These are phyloP conservation scores for Athalia rosae DNA, from an alignment of 2,888 invertebrate species.

Conservation along the genomic window DNA sequence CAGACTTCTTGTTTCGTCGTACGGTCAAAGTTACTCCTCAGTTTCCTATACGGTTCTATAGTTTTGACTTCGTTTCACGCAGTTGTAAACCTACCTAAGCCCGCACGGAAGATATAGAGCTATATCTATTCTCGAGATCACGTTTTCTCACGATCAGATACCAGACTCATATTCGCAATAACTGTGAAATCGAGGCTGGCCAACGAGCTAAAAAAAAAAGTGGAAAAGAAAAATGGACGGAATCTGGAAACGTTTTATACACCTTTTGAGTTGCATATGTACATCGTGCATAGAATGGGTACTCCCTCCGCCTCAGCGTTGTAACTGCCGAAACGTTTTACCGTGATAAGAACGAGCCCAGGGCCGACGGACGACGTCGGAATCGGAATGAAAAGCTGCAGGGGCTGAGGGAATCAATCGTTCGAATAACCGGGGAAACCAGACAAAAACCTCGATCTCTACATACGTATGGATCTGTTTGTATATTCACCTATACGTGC, in stretches of 20 bases:
- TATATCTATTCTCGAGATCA: background rate
- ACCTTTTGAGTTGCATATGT: background rate
- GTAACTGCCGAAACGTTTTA: slow-evolving; percentile 32
- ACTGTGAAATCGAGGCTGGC: background rate
- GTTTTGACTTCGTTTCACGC: slow-evolving; percentile 30
- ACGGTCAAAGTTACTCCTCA: slow-evolving; percentile 31
- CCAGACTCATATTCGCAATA: background rate
- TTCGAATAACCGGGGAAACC: slow-evolving; percentile 19
- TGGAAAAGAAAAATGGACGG: background rate
- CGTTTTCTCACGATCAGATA: background rate
- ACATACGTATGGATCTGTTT: background rate
- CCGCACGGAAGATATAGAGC: background rate
- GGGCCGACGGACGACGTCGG: background rate
- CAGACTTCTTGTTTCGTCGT: slow-evolving; percentile 21
- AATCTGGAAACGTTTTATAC: background rate
- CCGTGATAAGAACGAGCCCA: slow-evolving; percentile 17
- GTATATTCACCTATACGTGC: background rate
- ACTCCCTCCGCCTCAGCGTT: slow-evolving; percentile 7
- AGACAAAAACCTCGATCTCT: background rate
- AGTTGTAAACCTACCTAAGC: background rate
- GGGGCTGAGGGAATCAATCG: slow-evolving; percentile 21
- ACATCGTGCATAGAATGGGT: background rate
- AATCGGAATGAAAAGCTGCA: slow-evolving; percentile 7
- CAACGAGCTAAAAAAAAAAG: background rate
- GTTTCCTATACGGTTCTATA: slow-evolving; percentile 7